Conservation (phyloP, 2,888 invertebrate genomes). For the Sesia bembeciformis region DNA sequence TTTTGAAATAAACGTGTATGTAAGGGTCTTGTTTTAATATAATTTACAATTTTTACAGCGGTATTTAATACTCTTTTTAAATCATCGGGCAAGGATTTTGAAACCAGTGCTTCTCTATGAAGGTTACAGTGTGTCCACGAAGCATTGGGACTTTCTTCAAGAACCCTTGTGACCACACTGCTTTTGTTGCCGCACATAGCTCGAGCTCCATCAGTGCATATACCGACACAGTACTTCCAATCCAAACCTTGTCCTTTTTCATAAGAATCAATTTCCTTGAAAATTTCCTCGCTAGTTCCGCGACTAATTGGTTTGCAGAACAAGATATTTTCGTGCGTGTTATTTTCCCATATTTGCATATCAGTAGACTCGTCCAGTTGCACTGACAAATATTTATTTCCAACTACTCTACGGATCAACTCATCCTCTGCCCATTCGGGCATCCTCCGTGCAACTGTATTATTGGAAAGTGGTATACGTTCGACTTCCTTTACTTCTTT, state of each 20-base stretch:
- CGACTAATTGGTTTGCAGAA: not conserved
- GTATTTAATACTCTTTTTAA: too few relatives aligned
- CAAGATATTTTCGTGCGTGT: not conserved
- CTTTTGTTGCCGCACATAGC: not conserved
- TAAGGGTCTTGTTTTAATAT: too few relatives aligned
- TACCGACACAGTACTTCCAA: not conserved
- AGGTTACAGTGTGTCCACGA: slow-evolving; percentile 4
- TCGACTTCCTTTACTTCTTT: not conserved
- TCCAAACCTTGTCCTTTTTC: not conserved
- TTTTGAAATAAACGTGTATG: too few relatives aligned
- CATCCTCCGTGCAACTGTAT: not conserved
- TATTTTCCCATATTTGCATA: not conserved
- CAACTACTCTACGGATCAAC: not conserved
- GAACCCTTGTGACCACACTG: not conserved
- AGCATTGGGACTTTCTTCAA: not conserved
- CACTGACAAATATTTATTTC: not conserved
- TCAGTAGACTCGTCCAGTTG: not conserved
- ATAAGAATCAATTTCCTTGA: not conserved
- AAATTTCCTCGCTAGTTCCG: not conserved
- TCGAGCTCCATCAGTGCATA: too few relatives aligned
- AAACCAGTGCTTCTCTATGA: slow-evolving; percentile 7
- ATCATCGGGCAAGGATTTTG: slow-evolving; percentile 1
- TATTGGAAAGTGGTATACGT: not conserved
- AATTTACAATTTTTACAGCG: too few relatives aligned
- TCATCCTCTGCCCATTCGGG: not conserved